Evolutionary conservation across 2,797 vertebrate genomes (phyloP).

Genomic region (Silurus lanzhouensis): DNA sequence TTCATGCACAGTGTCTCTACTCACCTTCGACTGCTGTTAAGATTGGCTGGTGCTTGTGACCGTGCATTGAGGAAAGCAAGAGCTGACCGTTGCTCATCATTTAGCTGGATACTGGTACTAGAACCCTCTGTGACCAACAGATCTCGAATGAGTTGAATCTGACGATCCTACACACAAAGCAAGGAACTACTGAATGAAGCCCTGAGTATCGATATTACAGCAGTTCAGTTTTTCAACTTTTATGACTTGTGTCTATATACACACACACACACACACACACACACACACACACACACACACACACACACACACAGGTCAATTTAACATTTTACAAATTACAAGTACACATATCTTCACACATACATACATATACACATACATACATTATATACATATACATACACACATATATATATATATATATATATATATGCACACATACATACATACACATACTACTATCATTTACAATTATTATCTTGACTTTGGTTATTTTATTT

Average conservation of each 20-base stretch:
- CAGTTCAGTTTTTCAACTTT: neutral
- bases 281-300: no score
- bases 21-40: slow-evolving; percentile 85
- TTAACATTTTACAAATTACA: neutral
- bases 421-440: no score
- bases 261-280: no score
- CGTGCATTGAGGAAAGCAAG: slow-evolving; percentile 90
- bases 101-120: slow-evolving; percentile 90
- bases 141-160: slow-evolving; percentile 93
- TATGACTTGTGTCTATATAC: neutral
- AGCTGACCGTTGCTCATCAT: slow-evolving; percentile 92
- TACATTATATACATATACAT: accelerated
- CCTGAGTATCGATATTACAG: no score
- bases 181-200: neutral
- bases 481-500: no score
- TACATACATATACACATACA: no score
- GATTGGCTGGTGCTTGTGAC: slow-evolving; percentile 70
- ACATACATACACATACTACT: no score
- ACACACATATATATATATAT: no score
- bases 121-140: slow-evolving; percentile 91
- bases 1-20: neutral
- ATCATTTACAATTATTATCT: no score
- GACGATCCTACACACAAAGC: slow-evolving; percentile 80
- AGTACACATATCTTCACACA: neutral
- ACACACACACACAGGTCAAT: neutral